These are phyloP conservation scores for Tenualosa ilisha DNA, from an alignment of 2,797 vertebrate species.

Conservation along the genomic window DNA sequence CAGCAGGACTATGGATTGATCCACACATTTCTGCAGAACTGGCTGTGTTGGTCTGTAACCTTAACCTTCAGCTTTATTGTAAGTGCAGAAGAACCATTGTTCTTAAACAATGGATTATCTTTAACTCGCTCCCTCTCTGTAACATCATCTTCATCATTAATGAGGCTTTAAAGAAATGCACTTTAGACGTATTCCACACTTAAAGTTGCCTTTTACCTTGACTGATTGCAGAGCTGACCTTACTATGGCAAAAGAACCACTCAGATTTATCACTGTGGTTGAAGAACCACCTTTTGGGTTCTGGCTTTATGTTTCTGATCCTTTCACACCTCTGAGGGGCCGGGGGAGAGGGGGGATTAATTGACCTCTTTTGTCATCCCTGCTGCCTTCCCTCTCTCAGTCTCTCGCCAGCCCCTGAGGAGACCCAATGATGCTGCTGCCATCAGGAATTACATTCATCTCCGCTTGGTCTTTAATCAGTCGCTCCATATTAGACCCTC, in stretches of 20 bases:
- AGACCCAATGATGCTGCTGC: neutral
- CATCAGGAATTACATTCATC: conserved; percentile 11
- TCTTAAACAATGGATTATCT: neutral
- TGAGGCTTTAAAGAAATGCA: neutral
- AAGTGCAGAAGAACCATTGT: neutral
- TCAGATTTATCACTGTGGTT: too few relatives aligned
- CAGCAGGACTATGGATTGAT: too few relatives aligned
- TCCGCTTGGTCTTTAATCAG: neutral
- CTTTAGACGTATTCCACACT: neutral
- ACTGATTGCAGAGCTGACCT: neutral
- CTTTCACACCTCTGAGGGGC: neutral
- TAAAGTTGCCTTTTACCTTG: neutral
- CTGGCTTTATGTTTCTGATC: neutral
- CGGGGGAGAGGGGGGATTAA: neutral
- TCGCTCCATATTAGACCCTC: neutral
- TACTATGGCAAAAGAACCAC: too few relatives aligned
- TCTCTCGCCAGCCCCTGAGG: neutral
- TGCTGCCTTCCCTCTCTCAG: neutral
- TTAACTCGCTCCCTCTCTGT: neutral
- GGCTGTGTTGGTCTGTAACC: neutral
- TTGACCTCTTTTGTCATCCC: conserved; percentile 4
- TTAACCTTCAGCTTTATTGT: neutral
- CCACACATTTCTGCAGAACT: neutral
- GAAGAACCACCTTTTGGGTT: neutral
- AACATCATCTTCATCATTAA: neutral